Base-by-base conservation (phyloP, 2,113 vertebrate genomes). In the Cyanoramphus novaezelandiae region DNA sequence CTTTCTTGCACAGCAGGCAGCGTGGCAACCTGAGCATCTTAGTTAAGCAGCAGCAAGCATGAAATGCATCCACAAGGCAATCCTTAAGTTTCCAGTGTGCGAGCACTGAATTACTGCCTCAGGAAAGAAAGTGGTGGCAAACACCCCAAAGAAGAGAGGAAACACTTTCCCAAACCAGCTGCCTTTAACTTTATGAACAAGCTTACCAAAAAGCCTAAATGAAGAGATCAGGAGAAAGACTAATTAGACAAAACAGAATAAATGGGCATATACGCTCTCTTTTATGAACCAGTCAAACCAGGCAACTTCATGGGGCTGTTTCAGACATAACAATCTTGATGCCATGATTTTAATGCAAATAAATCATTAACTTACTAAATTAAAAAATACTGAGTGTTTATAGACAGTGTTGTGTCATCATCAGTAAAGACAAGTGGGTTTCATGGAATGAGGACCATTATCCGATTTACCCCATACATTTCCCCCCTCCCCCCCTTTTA, bases 201-300 rank as follows among this genome's bases (percentile, higher is more conserved):
- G 78, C 43, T 92, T 82, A 94, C 29, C 47, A 60, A 93, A 93
- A 93, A 60, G 37, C 35, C 74, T 90, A 44, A 84, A 93, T 69
- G 17, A 88, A 88, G 53, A 90, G 33, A 88, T 33, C 21, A 11
- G 69, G 67, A 80, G 39, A 86, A 94, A 82, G 52, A 68, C 85
- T 76, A 79, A 91, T 87, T 71, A 89, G 55, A 55, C 18, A 55
- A 27, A 72, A 28, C 35, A 88, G 67, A 76, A 87, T 69, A 63
- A 37, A 25, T 20, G 49, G 39, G 18, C 25, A 60, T 43, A 60
- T 43, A 63, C 5, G 28, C 44, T 64, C 39, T 79, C 33, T 75
- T 72, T 71, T 67, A 55, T 3, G 2, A 44, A 78, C 33, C 8
- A 5, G 59, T 78, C 68, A 82, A 71, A 88, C 43, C 18, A 62